Evolutionary conservation across 2,113 vertebrate genomes (phyloP), one percentile per base, ranked within the genome.

Genomic region (Vulpes ferrilata): DNA sequence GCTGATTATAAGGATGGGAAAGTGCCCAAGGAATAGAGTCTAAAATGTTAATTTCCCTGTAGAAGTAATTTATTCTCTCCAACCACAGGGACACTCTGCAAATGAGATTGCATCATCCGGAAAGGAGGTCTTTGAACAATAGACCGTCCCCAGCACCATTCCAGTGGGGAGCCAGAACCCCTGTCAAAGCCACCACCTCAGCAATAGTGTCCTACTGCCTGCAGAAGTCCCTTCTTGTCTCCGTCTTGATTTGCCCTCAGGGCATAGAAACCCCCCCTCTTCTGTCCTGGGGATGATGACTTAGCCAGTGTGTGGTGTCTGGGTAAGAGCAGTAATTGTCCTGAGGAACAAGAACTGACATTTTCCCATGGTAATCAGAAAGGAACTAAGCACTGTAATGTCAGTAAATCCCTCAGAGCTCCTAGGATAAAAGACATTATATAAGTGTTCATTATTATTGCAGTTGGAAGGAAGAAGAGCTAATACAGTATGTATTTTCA

Each of bases 281-380:
- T 23, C 60, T 64, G 73, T 48, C 16, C 62, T 64, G 15, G 48
- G 13, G 74, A 12, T 20, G 84, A 93, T 76, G 81, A 80, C 22
- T 69, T 17, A 22, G 35, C 64, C 43, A 27, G 27, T 65, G 43
- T 16, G n/a, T 12, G 55, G 43, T 25, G 17, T 55, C 17, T 17
- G 51, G 69, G 55, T 17, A 95, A 69, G 71, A n/a, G 23, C 32
- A 78, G 20, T 74, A 7, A 48, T 30, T 89, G 82, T 59, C 76
- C 51, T 30, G 65, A 81, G 57, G 65, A 57, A 53, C 2, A 1
- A 81, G 65, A 94, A 55, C 69, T 43, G 32, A 59, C 51, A 38
- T 88, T 84, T 95, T 93, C 67, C 53, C 38, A 35, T 25, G 20
- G 78, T 81, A n/a, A 94, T 85, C 64, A 51, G 71, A 94, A 78